Evolutionary conservation across 2,113 vertebrate species (phyloP).

Genomic region (Isurus oxyrinchus): DNA sequence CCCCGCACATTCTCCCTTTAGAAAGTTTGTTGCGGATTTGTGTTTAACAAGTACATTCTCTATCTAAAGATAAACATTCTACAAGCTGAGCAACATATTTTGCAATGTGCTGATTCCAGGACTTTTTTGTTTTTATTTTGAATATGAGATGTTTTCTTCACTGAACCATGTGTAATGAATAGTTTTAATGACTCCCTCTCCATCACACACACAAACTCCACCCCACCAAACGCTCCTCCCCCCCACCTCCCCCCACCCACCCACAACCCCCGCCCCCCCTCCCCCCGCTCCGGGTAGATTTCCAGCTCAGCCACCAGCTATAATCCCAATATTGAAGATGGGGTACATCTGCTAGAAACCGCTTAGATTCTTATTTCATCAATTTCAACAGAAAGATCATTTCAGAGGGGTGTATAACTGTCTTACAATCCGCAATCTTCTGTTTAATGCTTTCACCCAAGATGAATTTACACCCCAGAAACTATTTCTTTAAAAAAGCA

Average conservation of each 20-base stretch:
- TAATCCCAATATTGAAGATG: not conserved
- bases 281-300: too few relatives aligned
- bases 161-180: not conserved
- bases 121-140: not conserved
- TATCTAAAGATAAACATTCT: not conserved
- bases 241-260: too few relatives aligned
- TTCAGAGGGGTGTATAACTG: not conserved
- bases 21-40: not conserved
- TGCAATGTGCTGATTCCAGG: not conserved
- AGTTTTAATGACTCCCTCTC: not conserved
- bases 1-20: not conserved
- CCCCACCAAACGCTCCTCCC: not conserved
- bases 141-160: not conserved
- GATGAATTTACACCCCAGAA: not conserved
- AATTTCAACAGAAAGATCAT: not conserved
- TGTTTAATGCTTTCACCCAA: not conserved
- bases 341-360: not conserved
- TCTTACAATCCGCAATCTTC: too few relatives aligned
- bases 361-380: not conserved
- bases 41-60: not conserved
- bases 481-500: not conserved
- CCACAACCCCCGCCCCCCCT: not conserved
- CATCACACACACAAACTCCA: too few relatives aligned
- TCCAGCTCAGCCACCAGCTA: not conserved
- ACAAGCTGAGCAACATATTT: not conserved